These are phyloP conservation scores for Leptinotarsa texana DNA, from an alignment of 1,140 invertebrate genomes.

Conservation along the genomic window DNA sequence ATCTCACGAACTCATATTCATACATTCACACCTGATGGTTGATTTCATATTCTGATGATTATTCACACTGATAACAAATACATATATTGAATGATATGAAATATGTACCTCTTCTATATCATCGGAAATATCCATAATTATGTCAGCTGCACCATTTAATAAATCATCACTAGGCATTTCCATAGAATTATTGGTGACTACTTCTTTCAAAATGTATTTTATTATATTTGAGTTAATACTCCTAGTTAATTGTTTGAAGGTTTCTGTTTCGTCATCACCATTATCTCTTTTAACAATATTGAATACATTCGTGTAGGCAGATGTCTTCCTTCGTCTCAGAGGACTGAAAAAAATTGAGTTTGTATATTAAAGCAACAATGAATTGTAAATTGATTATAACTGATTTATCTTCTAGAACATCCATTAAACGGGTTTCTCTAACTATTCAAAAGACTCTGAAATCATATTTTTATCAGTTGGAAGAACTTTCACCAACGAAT, in stretches of 20 bases:
- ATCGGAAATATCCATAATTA: conserved; percentile 41
- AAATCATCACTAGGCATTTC: conserved; percentile 32
- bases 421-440: too few species aligned
- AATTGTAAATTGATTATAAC: not conserved
- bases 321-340: conserved; percentile 39
- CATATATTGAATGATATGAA: not conserved
- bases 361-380: not conserved
- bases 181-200: conserved; percentile 34
- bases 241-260: conserved; percentile 17
- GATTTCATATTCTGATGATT: too few species aligned
- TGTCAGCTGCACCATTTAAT: conserved; percentile 38
- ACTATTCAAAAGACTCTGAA: too few species aligned
- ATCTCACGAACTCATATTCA: too few species aligned
- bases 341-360: conserved; percentile 57
- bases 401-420: not conserved
- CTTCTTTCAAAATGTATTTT: conserved; percentile 28
- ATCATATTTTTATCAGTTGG: too few species aligned
- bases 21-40: too few species aligned
- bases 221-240: conserved; percentile 31
- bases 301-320: conserved; percentile 17
- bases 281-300: conserved; percentile 21
- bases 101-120: conserved; percentile 33
- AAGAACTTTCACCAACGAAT: too few species aligned
- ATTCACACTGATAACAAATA: too few species aligned
- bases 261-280: not conserved